Base-by-base conservation (phyloP, 2,888 invertebrate genomes). In the Malthinus flaveolus region DNA sequence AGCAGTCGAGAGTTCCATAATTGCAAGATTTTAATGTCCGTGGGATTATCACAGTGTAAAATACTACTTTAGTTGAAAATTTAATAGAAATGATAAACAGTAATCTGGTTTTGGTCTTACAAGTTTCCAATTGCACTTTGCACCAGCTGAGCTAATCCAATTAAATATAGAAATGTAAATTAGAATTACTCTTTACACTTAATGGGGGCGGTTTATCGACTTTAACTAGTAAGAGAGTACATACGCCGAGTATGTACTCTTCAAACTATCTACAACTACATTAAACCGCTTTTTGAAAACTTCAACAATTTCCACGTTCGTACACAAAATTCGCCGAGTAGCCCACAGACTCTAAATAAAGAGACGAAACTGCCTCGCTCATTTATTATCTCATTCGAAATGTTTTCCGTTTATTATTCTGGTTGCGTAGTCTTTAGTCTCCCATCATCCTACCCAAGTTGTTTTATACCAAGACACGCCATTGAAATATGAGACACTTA, bases 401-500 rank as follows among this genome's bases (percentile, higher is more conserved):
- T 48, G 57, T 39, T 42, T 57, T 42, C 47, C 42, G 32, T 51
- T 57, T 52, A 48, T 48, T 57, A 57, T 57, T 46, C 57, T 34
- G 57, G 51, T 12, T 42, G 57, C 52, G 51, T 51, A 12, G 35
- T 44, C 47, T 57, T 57, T 52, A 57, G 37, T 57, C 49, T 51
- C 51, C 52, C 57, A 47, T 57, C 57, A 52, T 57, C 39, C 49
- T 39, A 15, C 36, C 39, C 39, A 53, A 48, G 51, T 57, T 52
- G 52, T 57, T 39, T 51, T 52, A 33, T 47, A 54, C 34, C 47
- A 46, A 47, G 33, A 46, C 51, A 49, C 47, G 39, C 23, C 12
- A 49, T 44, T 58, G 58, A 53, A 53, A 58, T 53, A 58, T 58
- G 53, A 58, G 52, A 58, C 53, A 52, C 52, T 58, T 53, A 58